Conservation (phyloP, 2,888 invertebrate species). For the Amphimallon solstitiale region DNA sequence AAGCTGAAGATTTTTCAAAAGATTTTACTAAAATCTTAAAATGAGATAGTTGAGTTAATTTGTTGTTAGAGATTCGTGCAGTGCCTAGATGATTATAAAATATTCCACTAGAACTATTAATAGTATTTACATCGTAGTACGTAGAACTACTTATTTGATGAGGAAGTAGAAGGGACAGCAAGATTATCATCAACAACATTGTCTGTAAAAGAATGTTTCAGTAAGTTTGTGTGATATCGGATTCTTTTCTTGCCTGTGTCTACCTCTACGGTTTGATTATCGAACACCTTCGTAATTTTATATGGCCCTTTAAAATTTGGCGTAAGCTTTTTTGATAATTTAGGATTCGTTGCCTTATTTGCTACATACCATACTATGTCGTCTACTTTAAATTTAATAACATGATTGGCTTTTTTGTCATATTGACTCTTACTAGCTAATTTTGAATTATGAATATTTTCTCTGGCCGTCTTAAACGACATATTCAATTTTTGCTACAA, state of each 20-base stretch:
- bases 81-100: conserved; percentile 32
- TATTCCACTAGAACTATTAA: conserved; percentile 29
- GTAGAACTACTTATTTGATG: neutral
- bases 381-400: too few relatives aligned
- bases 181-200: neutral
- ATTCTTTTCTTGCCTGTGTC: conserved; percentile 33
- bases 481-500: too few relatives aligned
- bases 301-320: conserved; percentile 38
- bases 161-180: neutral
- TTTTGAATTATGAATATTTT: too few relatives aligned
- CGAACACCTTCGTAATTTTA: conserved; percentile 19
- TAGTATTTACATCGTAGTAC: neutral
- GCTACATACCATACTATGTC: too few relatives aligned
- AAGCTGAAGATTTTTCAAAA: too few relatives aligned
- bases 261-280: conserved; percentile 31
- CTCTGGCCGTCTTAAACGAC: too few relatives aligned
- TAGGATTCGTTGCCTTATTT: conserved; percentile 26
- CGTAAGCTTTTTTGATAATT: conserved; percentile 29
- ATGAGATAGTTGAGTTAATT: conserved; percentile 21
- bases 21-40: too few relatives aligned
- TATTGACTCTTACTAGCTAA: too few relatives aligned
- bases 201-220: conserved; percentile 42
- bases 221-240: conserved; percentile 33
- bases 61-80: conserved; percentile 11
- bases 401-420: too few relatives aligned